phyloP scores from a whole-genome alignment of 1,140 invertebrate species.

The Neodiprion lecontei region DNA sequence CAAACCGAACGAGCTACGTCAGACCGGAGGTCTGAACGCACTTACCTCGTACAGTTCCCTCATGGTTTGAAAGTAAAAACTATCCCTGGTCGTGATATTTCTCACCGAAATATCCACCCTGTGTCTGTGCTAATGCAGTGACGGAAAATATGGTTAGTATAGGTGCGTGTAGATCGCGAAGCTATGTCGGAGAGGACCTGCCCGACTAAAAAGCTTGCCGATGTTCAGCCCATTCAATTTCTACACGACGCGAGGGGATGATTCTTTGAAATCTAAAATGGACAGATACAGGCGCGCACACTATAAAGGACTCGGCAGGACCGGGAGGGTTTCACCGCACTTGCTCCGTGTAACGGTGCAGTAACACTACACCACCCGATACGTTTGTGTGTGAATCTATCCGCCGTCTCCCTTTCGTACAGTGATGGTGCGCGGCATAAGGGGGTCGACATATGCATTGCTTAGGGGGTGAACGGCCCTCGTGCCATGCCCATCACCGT shows the following conservation, averaged over 20 bases:
- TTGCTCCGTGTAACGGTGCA: background rate
- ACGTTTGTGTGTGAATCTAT: background rate
- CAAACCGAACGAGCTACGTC: too few relatives aligned
- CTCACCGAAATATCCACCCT: too few relatives aligned
- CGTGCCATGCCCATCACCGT: background rate
- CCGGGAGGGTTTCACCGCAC: background rate
- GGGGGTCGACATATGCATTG: conserved; percentile 1
- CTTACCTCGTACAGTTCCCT: too few relatives aligned
- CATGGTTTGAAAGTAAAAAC: too few relatives aligned
- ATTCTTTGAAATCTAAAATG: conserved; percentile 8
- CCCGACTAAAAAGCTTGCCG: background rate
- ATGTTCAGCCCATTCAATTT: conserved; percentile 7
- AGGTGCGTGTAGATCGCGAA: too few relatives aligned
- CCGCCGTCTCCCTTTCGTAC: background rate
- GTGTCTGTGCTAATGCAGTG: too few relatives aligned
- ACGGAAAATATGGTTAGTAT: too few relatives aligned
- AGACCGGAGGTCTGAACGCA: too few relatives aligned
- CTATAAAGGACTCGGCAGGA: background rate
- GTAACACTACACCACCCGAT: background rate
- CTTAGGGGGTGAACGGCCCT: background rate
- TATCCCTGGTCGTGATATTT: too few relatives aligned
- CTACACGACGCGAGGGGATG: background rate
- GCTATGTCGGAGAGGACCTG: too few relatives aligned
- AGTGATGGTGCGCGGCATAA: conserved; percentile 2
- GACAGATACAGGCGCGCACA: background rate